These are phyloP conservation scores for Leptocoma aspasia DNA, from an alignment of 2,113 vertebrate species.

Conservation along the genomic window DNA sequence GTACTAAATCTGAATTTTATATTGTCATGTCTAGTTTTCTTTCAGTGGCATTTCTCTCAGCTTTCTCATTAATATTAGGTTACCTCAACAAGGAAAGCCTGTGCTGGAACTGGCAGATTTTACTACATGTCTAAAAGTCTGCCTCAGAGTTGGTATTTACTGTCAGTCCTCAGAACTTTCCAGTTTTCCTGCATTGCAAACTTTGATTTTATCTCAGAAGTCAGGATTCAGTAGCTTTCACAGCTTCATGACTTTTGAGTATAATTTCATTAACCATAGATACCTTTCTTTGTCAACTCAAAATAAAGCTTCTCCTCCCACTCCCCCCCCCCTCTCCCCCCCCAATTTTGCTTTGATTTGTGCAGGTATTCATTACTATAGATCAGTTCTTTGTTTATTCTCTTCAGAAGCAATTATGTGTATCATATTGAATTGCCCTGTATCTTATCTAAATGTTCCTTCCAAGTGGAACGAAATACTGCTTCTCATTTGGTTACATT, in stretches of 20 bases:
- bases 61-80: neutral
- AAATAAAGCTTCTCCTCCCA: neutral
- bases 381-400: slow-evolving; percentile 9
- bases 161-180: neutral
- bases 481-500: neutral
- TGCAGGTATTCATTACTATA: neutral
- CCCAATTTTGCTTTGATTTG: neutral
- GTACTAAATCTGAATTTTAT: neutral
- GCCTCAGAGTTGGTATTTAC: neutral
- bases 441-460: neutral
- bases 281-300: neutral
- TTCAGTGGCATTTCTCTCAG: neutral
- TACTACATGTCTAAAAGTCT: neutral
- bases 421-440: neutral
- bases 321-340: rapidly evolving
- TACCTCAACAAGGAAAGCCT: neutral
- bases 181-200: neutral
- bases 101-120: neutral
- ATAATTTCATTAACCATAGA: neutral
- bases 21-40: neutral
- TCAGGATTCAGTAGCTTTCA: neutral
- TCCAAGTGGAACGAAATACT: neutral
- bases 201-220: neutral
- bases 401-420: slow-evolving; percentile 7
- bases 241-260: neutral